Evolutionary conservation across 37 sponge, comb jelly and placozoan species (phyloP), one percentile per base, ranked within the genome.

Genomic region (Bolinopsis microptera): DNA sequence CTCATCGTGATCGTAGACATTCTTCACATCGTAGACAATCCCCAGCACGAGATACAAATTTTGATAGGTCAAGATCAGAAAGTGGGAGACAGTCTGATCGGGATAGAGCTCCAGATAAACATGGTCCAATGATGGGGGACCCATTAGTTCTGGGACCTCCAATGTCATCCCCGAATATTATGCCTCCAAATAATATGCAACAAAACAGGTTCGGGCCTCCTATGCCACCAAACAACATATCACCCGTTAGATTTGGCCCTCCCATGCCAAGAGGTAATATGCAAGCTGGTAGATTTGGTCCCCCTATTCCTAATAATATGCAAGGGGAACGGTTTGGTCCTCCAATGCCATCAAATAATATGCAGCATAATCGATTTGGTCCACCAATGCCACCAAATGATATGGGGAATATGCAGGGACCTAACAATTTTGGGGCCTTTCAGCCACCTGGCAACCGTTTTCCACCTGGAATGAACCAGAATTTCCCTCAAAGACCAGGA

Each of bases 401-500:
- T 35, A 27, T 32, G 80, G 36, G 21, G 1, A 77, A 77, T 34
- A 77, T 28, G 32, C 37, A 16, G 21, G 0, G 32, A 34, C 80
- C 80, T 77, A 18, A 3, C 1, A 28, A 28, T 35, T 16, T 13
- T 35, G 16, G 21, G 5, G 23, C 74, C 18, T 30, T 2, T 9
- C 3, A 30, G 34, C 80, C 80, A 9, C 80, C 27, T 35, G 30
- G 30, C 2, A 70, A 22, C 21, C 5, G 30, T 26, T 70, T 70
- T 70, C 74, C 74, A n/a, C n/a, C n/a, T n/a, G n/a, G n/a, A n/a
- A n/a, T n/a, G n/a, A n/a, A n/a, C n/a, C n/a, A n/a, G n/a, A n/a
- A n/a, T n/a, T n/a, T n/a, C 25, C 28, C 74, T 70, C 74, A 70
- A 70, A 26, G 74, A 70, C 74, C 74, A 8, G 74, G 74, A n/a